These are phyloP conservation scores for Papilio dardanus DNA, from an alignment of 1,140 invertebrate genomes.

Conservation along the genomic window DNA sequence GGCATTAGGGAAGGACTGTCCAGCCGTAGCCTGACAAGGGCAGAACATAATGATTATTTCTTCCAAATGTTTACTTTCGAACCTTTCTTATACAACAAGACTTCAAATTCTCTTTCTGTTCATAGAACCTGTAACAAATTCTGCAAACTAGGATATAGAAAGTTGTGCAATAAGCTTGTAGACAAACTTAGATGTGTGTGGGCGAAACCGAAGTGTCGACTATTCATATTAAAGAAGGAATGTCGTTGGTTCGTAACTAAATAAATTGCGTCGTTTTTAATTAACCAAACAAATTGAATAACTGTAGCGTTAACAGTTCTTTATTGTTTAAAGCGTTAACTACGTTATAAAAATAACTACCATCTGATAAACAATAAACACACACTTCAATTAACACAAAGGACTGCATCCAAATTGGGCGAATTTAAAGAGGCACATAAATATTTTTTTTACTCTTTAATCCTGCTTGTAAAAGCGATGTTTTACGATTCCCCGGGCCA, in stretches of 20 bases:
- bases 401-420: slow-evolving; percentile 25
- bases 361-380: slow-evolving; percentile 16
- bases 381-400: slow-evolving; percentile 13
- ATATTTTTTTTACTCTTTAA: slow-evolving; percentile 34
- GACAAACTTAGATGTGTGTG: not conserved
- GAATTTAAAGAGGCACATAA: slow-evolving; percentile 34
- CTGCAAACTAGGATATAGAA: not conserved
- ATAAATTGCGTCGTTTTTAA: slow-evolving; percentile 39
- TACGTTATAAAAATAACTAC: not conserved
- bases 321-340: slow-evolving; percentile 1
- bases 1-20: too few species aligned
- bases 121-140: not conserved
- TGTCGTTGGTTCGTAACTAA: slow-evolving; percentile 38
- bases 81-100: too few species aligned
- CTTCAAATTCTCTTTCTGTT: too few species aligned
- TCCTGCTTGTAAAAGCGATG: slow-evolving; percentile 36
- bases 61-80: too few species aligned
- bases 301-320: slow-evolving; percentile 25
- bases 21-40: too few species aligned
- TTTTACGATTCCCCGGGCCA: slow-evolving; percentile 52
- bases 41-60: too few species aligned
- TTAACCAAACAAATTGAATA: slow-evolving; percentile 38
- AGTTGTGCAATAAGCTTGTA: slow-evolving; percentile 15
- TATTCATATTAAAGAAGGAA: slow-evolving; percentile 41
- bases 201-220: slow-evolving; percentile 3